phyloP scores from a whole-genome alignment of 1,140 invertebrate species.

The Drosophila saltans region DNA sequence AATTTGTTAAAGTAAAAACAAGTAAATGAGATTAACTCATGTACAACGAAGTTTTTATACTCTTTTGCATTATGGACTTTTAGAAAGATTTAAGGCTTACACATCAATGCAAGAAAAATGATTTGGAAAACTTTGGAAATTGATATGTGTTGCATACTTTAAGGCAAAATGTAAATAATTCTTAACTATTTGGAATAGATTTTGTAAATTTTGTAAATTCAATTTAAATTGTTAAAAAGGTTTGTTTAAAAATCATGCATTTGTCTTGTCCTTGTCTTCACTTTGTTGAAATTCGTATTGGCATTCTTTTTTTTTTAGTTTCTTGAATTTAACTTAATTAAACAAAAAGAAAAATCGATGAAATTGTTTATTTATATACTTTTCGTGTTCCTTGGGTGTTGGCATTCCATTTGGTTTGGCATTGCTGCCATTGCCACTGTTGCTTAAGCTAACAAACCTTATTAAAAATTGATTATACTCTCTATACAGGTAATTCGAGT shows the following conservation, averaged over 20 bases:
- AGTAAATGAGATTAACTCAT: not conserved
- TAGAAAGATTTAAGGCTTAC: no score
- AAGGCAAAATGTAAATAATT: no score
- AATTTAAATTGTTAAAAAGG: no score
- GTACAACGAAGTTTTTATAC: not conserved
- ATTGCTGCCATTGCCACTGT: no score
- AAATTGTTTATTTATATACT: constrained; percentile 11
- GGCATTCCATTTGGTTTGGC: constrained; percentile 1
- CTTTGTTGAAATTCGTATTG: not conserved
- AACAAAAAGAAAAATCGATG: not conserved
- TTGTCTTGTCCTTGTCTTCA: not conserved
- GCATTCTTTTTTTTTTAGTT: not conserved
- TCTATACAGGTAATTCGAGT: constrained; percentile 11
- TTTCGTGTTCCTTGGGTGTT: not conserved
- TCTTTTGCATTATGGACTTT: not conserved
- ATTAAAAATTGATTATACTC: constrained; percentile 8
- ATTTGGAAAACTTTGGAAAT: no score
- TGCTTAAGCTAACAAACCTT: constrained; percentile 12
- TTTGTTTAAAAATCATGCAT: no score
- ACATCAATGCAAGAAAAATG: no score
- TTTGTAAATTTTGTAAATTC: no score
- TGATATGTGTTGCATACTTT: no score
- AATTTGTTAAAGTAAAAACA: constrained; percentile 19
- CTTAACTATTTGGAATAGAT: no score
- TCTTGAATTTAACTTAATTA: not conserved